A percentile compares a stretch with the other conserved stretches of the same genome.
phyloP scores from a whole-genome alignment of 2,113 vertebrate genomes.

The Nibea coibor region DNA sequence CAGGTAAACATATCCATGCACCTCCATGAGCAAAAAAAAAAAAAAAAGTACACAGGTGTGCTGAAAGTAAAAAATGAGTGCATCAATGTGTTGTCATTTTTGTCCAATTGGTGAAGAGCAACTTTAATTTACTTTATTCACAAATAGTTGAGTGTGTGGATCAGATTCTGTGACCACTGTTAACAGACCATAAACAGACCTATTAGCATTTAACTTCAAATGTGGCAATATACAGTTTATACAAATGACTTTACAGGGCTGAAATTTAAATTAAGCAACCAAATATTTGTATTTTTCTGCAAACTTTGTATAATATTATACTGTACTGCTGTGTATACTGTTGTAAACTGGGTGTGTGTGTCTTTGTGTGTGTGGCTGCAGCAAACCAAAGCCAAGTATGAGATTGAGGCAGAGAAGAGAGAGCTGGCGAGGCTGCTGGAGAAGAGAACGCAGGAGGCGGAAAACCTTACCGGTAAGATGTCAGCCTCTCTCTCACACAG shows the following conservation, averaged over 20 bases:
- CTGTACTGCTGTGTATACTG: not conserved
- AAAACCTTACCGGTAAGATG: constrained; percentile 90
- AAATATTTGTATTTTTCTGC: not conserved
- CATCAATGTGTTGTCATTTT: not conserved
- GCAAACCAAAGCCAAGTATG: constrained; percentile 89
- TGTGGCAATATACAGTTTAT: not conserved
- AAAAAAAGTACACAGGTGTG: not conserved
- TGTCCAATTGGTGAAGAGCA: not conserved
- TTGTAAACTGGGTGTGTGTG: not conserved
- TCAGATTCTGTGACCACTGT: no score
- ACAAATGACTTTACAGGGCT: not conserved
- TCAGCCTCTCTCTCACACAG: not conserved
- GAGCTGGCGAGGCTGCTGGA: constrained; percentile 92
- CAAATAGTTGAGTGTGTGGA: no score
- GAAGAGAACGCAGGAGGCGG: constrained; percentile 91
- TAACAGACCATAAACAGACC: not conserved
- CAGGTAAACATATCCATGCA: constrained; percentile 82
- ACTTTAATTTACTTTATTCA: no score
- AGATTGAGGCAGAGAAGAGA: constrained; percentile 94
- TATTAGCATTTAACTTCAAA: not conserved
- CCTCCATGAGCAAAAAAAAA: not conserved
- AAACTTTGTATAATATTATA: not conserved
- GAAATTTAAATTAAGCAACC: not conserved
- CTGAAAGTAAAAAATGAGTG: not conserved
- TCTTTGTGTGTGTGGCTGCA: constrained; percentile 13